phyloP scores from a whole-genome alignment of 2,113 vertebrate species.

The Gymnorhina tibicen region DNA sequence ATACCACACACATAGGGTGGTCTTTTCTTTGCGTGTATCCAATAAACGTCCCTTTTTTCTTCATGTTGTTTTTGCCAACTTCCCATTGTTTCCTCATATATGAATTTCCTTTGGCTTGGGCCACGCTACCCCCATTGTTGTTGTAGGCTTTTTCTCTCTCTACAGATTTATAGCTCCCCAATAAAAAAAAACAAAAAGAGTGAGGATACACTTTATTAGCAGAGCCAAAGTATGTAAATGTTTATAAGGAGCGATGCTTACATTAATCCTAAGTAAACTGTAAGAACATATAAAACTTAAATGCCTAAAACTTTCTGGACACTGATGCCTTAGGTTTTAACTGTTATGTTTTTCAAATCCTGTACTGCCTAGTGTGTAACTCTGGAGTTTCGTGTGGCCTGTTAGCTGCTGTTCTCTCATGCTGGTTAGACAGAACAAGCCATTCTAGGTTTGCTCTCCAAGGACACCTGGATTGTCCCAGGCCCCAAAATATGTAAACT shows the following conservation, averaged over 20 bases:
- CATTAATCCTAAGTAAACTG: constrained; percentile 32
- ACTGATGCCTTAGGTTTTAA: too few species aligned
- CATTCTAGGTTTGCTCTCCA: too few species aligned
- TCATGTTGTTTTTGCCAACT: background rate
- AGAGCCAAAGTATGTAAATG: constrained; percentile 20
- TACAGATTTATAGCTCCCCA: background rate
- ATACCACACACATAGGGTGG: background rate
- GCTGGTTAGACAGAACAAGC: too few species aligned
- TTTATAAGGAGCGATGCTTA: background rate
- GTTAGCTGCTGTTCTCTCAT: too few species aligned
- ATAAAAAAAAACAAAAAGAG: background rate
- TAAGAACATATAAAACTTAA: constrained; percentile 1
- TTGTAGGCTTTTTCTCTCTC: background rate
- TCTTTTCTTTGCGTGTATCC: background rate
- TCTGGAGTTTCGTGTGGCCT: too few species aligned
- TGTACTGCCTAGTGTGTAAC: too few species aligned
- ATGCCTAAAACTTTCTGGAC: background rate
- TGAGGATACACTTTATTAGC: background rate
- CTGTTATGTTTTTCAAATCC: too few species aligned
- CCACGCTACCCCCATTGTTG: background rate
- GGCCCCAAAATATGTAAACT: too few species aligned
- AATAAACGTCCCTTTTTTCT: background rate
- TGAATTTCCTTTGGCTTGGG: constrained; percentile 25
- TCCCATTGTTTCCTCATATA: constrained; percentile 6
- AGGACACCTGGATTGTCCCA: too few species aligned